Evolutionary conservation across 1,140 invertebrate species (phyloP), one percentile per base, ranked within the genome.

Genomic region (Anastrepha ludens): DNA sequence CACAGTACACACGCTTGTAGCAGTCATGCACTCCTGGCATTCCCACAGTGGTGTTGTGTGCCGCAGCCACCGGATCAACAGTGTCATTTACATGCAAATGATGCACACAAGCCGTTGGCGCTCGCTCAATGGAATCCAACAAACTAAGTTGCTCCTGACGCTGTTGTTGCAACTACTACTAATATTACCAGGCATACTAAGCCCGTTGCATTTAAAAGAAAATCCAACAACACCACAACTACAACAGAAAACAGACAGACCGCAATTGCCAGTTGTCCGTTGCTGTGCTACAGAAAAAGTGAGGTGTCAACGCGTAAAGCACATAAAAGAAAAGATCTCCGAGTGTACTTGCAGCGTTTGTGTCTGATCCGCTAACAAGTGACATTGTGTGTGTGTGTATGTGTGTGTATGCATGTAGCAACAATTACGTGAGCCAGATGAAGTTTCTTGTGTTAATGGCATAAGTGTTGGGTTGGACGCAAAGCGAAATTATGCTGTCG

Each of bases 41-140:
- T 81, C 47, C n/a, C 47, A 8, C 11, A 55, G 74, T 29, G 74
- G 74, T 55, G 47, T 50, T 81, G 47, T 81, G 74, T 47, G 55
- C 50, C 50, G 55, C 74, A 81, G 44, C 47, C 47, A 55, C 15
- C 47, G 74, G 47, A 81, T 81, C 74, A 81, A 81, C 44, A 81
- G 74, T 81, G 74, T 81, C 74, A 81, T 81, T 81, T 81, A 81
- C 74, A 81, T 81, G 74, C 74, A 81, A 81, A 81, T 81, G 44
- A 81, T 81, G 74, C 74, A 81, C 44, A 47, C 74, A 55, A 81
- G 17, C 74, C 47, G 47, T 41, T 55, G 74, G 17, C 17, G 74
- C 70, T 74, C 17, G 74, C 70, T 74, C 70, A 7, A 74, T 17
- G 39, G 39, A 74, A 44, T 74, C 44, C 41, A 50, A 74, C 74